Conservation (phyloP, 2,888 invertebrate genomes). For the Mantis religiosa region DNA sequence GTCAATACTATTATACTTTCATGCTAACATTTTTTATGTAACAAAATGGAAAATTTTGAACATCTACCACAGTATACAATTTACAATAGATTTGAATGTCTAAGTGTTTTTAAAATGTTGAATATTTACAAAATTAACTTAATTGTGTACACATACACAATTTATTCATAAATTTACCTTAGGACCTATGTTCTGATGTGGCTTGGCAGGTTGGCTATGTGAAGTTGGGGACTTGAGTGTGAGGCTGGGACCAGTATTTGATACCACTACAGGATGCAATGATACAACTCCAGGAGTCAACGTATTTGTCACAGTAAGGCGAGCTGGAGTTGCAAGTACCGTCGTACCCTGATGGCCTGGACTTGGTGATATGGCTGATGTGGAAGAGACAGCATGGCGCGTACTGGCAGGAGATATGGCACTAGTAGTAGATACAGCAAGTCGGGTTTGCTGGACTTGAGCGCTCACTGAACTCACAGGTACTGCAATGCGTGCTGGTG, state of each 20-base stretch:
- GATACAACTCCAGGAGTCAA: slow-evolving; percentile 22
- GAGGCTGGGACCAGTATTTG: slow-evolving; percentile 8
- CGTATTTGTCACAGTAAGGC: slow-evolving; percentile 9
- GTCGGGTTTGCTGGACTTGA: background rate
- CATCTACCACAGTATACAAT: too few relatives aligned
- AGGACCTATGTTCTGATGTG: slow-evolving; percentile 23
- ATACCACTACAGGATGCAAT: slow-evolving; percentile 29
- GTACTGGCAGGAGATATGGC: background rate
- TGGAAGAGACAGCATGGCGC: background rate
- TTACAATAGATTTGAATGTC: too few relatives aligned
- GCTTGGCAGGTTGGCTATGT: background rate
- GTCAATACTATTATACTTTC: too few relatives aligned
- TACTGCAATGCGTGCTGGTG: background rate
- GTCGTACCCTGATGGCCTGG: slow-evolving; percentile 1
- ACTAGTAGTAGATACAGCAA: background rate
- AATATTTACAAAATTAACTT: too few relatives aligned
- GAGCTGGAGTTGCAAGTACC: slow-evolving; percentile 13
- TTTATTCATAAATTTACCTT: slow-evolving; percentile 14
- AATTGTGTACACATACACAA: too few relatives aligned
- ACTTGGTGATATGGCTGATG: background rate
- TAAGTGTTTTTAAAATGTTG: too few relatives aligned
- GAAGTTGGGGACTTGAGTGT: slow-evolving; percentile 17
- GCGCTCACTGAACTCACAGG: background rate
- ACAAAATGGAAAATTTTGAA: too few relatives aligned
- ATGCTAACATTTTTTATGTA: too few relatives aligned